Evolutionary conservation across 2,113 vertebrate genomes (phyloP).

Genomic region (Pseudorectes ferrugineus): DNA sequence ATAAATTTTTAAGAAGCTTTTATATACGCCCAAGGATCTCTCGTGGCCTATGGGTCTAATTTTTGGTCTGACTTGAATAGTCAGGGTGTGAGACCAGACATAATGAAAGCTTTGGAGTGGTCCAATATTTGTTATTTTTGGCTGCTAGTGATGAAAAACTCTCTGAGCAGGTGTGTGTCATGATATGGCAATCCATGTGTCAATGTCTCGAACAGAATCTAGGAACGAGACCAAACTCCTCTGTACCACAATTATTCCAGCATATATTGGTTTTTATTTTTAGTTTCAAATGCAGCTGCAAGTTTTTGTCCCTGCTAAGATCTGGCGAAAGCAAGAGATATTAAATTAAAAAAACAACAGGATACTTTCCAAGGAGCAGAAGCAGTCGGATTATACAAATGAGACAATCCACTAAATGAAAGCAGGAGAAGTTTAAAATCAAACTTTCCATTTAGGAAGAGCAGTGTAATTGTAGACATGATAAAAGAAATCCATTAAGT

Average conservation of each 20-base stretch:
- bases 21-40: background rate
- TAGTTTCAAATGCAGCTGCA: background rate
- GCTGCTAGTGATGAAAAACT: background rate
- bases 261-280: background rate
- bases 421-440: slow-evolving; percentile 32
- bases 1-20: background rate
- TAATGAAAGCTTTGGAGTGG: background rate
- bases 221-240: background rate
- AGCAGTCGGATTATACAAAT: slow-evolving; percentile 39
- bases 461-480: slow-evolving; percentile 33
- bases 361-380: slow-evolving; percentile 31
- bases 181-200: background rate
- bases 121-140: background rate
- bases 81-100: background rate
- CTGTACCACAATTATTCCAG: background rate
- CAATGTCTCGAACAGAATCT: background rate
- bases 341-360: slow-evolving; percentile 38
- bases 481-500: slow-evolving; percentile 42
- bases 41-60: background rate
- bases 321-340: background rate
- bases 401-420: slow-evolving; percentile 30
- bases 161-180: background rate
- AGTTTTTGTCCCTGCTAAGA: background rate
- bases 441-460: slow-evolving; percentile 55
- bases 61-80: background rate